Evolutionary conservation across 2,113 vertebrate species (phyloP), one percentile per base, ranked within the genome.

Genomic region (Aspiorhynchus laticeps): DNA sequence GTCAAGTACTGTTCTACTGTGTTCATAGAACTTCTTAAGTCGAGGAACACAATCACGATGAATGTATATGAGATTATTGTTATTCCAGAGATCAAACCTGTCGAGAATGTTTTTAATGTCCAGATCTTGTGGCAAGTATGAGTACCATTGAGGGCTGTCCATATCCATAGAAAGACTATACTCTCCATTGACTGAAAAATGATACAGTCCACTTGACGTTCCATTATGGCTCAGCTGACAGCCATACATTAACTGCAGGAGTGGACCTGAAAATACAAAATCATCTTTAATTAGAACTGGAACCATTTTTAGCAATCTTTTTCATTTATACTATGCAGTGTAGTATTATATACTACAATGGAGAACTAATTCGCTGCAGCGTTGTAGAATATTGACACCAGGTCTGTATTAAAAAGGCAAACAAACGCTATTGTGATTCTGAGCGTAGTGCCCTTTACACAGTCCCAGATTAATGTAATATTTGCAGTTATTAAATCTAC

Each of bases 61-160:
- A 76, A 76, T 78, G 26, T 78, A 78, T 53, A 78, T 78, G 17
- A 78, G 76, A 53, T 78, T 78, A 21, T 78, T 78, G 8, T 78
- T 26, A 53, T 51, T 76, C 43, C 75, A 78, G 43, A 78, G 46
- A 0, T 78, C 76, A 53, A 53, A 78, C 76, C 26, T 53, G 26
- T 78, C 15, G 11, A 53, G 46, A 53, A 78, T 78, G 17, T 78
- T 53, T 17, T 78, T 78, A 53, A 53, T 53, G 2, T 48, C 46
- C 46, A 78, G 15, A 75, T 73, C 69, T 6, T 73, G 69, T 24
- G 69, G 69, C 36, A 75, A 26, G 15, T 75, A 46, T 46, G 41
- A 46, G n/a, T 26, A 41, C 38, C 73, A 26, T 15, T 75, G 24
- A 26, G 73, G 73, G 41, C 38, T 75, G 24, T 75, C 41, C 41